Evolutionary conservation across 2,888 invertebrate genomes (phyloP), one percentile per base, ranked within the genome.

Genomic region (Timandra comae): DNA sequence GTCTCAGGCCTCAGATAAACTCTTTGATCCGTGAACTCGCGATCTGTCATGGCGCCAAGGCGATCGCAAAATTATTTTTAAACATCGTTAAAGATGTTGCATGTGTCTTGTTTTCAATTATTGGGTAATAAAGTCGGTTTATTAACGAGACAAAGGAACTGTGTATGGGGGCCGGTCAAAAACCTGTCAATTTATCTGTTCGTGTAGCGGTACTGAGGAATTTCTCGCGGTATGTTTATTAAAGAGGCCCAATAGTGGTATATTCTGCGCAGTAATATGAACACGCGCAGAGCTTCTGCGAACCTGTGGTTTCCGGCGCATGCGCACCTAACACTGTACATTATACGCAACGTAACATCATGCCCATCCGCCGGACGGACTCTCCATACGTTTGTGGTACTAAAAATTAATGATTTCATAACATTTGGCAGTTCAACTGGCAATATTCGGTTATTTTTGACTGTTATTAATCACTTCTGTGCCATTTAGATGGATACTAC

Each of bases 301-400:
- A 73, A 72, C 53, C 56, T 65, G 71, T 36, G 72, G 73, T 72
- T 74, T 76, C 72, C 71, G 66, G 64, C 58, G 56, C 71, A n/a
- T 65, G 65, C 58, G 56, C 42, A n/a, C n/a, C n/a, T n/a, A n/a
- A n/a, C n/a, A n/a, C 46, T 49, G 52, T 46, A 54, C 53, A 35
- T 31, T 23, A 12, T 12, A 20, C 13, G 12, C 25, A 7, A 12
- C 26, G 23, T 24, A 41, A 22, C 32, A 27, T 28, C 35, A 36
- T 46, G 37, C 31, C 23, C 47, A 52, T 58, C 58, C 62, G 49
- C 45, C 55, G 55, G 52, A 57, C 46, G 49, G 34, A 49, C 46
- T 45, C 32, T 30, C 41, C 35, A 48, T 49, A 49, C 50, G 49
- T 54, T 53, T 35, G 30, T 27, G 35, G 36, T 41, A 28, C 50